Conservation (phyloP, 1,140 invertebrate genomes). For the Papilio dardanus region DNA sequence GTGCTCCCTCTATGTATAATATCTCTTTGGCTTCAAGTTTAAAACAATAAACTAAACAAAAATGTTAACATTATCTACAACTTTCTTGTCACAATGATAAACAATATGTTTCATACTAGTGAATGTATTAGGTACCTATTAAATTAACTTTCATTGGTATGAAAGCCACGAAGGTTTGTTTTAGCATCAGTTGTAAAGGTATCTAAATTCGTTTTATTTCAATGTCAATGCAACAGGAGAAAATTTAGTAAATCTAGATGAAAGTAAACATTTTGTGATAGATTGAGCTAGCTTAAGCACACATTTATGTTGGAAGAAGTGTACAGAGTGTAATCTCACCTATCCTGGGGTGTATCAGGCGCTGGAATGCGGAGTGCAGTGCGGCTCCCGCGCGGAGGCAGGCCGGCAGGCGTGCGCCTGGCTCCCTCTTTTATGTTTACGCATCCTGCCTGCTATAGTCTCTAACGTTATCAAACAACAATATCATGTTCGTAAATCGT, state of each 20-base stretch:
- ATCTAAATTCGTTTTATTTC: neutral
- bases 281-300: conserved; percentile 6
- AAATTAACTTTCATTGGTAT: too few species aligned
- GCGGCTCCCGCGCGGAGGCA: conserved; percentile 69
- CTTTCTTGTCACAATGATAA: neutral
- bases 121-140: too few species aligned
- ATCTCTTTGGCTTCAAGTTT: too few species aligned
- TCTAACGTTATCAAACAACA: conserved; percentile 73
- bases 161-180: neutral
- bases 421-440: conserved; percentile 79
- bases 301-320: neutral
- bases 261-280: neutral
- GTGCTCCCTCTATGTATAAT: too few species aligned
- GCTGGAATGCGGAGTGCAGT: conserved; percentile 60
- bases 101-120: neutral
- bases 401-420: conserved; percentile 77
- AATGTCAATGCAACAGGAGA: neutral
- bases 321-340: conserved; percentile 48
- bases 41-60: neutral
- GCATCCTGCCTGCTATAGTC: conserved; percentile 75
- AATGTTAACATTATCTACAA: neutral
- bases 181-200: neutral
- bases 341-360: conserved; percentile 70
- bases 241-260: neutral
- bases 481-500: conserved; percentile 72